Percentiles rank a stretch among this genome's conserved stretches.
These are phyloP conservation scores for Megamerina dolium DNA, from an alignment of 2,888 invertebrate genomes.

Conservation along the genomic window DNA sequence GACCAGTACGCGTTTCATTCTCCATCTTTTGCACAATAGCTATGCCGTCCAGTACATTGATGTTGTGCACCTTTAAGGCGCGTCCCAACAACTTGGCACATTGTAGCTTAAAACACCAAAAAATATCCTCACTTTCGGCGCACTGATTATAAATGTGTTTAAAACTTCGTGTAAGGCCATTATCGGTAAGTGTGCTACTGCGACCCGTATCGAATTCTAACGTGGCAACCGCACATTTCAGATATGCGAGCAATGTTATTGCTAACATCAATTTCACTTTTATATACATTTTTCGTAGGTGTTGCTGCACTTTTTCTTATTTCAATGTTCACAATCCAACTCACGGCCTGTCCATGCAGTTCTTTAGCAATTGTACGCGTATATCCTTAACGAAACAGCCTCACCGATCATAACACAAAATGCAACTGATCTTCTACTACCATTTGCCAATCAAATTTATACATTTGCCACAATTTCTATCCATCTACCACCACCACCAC, in stretches of 20 bases:
- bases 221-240: background rate
- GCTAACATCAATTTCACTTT: too few species aligned
- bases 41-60: conserved; percentile 60
- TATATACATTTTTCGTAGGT: too few species aligned
- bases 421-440: conserved; percentile 41
- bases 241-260: too few species aligned
- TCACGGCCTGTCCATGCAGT: too few species aligned
- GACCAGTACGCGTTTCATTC: conserved; percentile 39
- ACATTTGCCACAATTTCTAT: conserved; percentile 35
- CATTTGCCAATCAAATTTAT: conserved; percentile 35
- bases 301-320: too few species aligned
- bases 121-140: conserved; percentile 57
- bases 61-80: conserved; percentile 57
- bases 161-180: conserved; percentile 38
- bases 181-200: conserved; percentile 30
- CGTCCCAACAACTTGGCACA: conserved; percentile 61
- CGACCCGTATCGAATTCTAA: too few species aligned
- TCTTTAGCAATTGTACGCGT: too few species aligned
- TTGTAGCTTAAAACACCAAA: conserved; percentile 67
- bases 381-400: too few species aligned
- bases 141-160: conserved; percentile 53
- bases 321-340: too few species aligned
- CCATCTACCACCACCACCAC: background rate
- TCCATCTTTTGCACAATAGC: conserved; percentile 53
- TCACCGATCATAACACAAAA: conserved; percentile 13